Base-by-base conservation (phyloP, 2,888 invertebrate species). In the Lasioglossum marginatum region DNA sequence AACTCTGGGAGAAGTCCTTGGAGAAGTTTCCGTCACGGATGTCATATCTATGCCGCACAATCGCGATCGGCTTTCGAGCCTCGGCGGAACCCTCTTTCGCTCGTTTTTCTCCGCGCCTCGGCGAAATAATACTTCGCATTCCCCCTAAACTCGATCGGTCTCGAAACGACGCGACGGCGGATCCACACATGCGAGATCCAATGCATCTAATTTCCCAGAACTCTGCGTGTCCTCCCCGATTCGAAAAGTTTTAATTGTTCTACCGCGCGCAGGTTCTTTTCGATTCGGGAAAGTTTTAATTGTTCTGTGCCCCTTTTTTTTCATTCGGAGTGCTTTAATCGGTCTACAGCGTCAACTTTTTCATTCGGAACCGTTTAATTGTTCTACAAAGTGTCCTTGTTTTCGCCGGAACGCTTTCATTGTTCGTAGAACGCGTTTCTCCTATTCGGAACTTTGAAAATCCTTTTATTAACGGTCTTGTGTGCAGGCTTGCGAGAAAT, bases 1-100 rank as follows among this genome's bases (percentile, higher is more conserved):
- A 89, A 89, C 81, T 82, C 74, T 27, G 14, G 27, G 74, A 45
- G 40, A 70, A 85, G 73, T 85, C 79, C 48, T 14, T n/a, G 8
- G 16, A 27, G 48, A 79, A 82, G n/a, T 85, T 87, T 82, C 45
- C 74, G 37, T 77, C 57, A 43, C 70, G 77, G 73, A 76, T 74
- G 68, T 74, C 72, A 48, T 60, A 81, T 68, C 77, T 23, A 31
- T 71, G 79, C 52, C 27, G 37, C 37, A 72, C 71, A 76, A 85
- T 82, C 68, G 63, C 37, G 66, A 76, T 68, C 40, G n/a, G 31
- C 63, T 43, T 40, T 34, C 43, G 34, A 23, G 63, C 31, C 23
- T 23, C n/a, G 34, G 60, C 45, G 19, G 19, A 40, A 34, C 66
- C 68, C 37, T n/a, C 37, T 75, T 43, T 23, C 40, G 66, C 66